Evolutionary conservation across 1,140 invertebrate genomes (phyloP), one percentile per base, ranked within the genome.

Genomic region (Drosophila pachea): DNA sequence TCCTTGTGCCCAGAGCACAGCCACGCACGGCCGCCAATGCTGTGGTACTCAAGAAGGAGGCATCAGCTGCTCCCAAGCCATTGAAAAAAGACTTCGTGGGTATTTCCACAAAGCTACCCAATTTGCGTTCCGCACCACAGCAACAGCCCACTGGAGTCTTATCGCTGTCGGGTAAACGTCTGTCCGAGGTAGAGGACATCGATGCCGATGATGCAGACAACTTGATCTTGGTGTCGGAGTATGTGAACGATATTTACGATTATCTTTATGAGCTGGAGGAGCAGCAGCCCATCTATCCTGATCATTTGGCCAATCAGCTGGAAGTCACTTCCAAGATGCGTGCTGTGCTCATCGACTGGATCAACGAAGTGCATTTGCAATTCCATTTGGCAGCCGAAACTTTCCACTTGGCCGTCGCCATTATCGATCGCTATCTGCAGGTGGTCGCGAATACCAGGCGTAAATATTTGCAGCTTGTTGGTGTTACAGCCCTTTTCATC

Each of bases 401-500:
- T 4, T 93, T 98, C 31, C 97, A 97, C 89, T 90, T 99, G 73
- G 94, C 96, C 47, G 93, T 98, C 48, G 93, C 94, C 55, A 95
- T 98, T 16, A 92, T 98, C 71, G 98, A 99, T 91, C 91, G 96
- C 77, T 99, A 96, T 91, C 92, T 98, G 70, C 95, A 97, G 93
- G 95, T 95, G 90, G 89, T 88, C 2, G 82, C 78, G 68, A 82
- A 71, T 87, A 91, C 89, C 69, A 90, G 75, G 84, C 91, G 61
- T 91, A 96, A 71, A 90, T 92, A 68, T 91, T 90, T 99, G 36
- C 98, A 99, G 89, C 90, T 99, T 45, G 95, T 98, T 40, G 98
- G 98, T 0, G 94, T 97, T 0, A 94, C 97, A 3, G 94, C 96
- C 0, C 93, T 99, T 92, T 95, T 97, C 73, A 94, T 99, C 63